phyloP scores from a whole-genome alignment of 53 echinoderm and acorn worm species.

The Henricia sp. region DNA sequence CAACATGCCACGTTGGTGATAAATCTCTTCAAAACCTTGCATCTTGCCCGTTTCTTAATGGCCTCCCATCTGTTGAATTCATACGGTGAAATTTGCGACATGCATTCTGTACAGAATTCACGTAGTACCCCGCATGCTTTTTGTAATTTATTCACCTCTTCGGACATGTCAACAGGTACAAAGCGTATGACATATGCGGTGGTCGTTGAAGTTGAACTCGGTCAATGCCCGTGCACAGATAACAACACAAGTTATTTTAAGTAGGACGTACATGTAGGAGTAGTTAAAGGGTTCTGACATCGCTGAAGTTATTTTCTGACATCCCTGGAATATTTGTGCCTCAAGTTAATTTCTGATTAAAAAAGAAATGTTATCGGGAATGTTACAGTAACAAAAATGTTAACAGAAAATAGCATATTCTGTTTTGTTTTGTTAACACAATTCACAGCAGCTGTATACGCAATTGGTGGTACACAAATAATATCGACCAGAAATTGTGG shows the following conservation, averaged over 20 bases:
- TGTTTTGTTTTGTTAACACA: too few species aligned
- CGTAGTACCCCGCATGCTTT: neutral
- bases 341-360: too few species aligned
- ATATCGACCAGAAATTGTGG: too few species aligned
- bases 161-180: neutral
- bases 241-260: neutral
- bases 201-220: neutral
- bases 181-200: neutral
- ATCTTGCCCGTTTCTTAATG: neutral
- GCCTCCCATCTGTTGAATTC: slow-evolving; percentile 2
- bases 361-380: too few species aligned
- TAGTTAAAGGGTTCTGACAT: too few species aligned
- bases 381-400: too few species aligned
- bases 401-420: too few species aligned
- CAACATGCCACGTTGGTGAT: neutral
- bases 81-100: neutral
- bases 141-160: neutral
- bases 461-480: too few species aligned
- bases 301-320: too few species aligned
- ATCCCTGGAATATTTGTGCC: too few species aligned
- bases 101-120: neutral
- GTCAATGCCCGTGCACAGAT: neutral
- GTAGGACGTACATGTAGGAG: neutral
- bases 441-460: too few species aligned
- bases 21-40: neutral